phyloP scores from a whole-genome alignment of 1,140 invertebrate species.

The Caenorhabditis remanei region DNA sequence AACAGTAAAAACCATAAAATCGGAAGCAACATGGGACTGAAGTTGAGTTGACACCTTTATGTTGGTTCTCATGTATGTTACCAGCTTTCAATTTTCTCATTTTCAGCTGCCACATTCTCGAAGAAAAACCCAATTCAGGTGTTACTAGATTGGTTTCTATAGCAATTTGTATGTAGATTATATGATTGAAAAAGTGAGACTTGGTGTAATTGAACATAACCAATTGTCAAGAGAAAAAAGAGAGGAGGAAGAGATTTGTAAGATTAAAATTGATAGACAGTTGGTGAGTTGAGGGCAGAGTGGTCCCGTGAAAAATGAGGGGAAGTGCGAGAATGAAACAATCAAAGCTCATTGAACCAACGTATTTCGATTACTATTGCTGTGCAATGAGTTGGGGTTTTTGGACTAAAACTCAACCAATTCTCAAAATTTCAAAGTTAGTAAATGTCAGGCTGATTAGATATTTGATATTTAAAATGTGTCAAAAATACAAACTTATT shows the following conservation, averaged over 20 bases:
- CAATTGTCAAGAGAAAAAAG: background rate
- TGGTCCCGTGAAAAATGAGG: background rate
- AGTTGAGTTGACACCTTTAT: background rate
- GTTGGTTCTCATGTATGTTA: background rate
- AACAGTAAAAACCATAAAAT: slow-evolving; percentile 28
- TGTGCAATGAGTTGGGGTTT: too few species aligned
- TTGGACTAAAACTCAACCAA: too few species aligned
- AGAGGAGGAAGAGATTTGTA: background rate
- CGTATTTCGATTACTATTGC: background rate
- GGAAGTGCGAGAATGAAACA: slow-evolving; percentile 21
- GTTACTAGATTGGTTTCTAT: background rate
- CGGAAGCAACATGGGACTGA: slow-evolving; percentile 14
- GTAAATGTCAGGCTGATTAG: too few species aligned
- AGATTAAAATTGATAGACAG: slow-evolving; percentile 25
- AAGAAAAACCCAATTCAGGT: background rate
- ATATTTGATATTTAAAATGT: too few species aligned
- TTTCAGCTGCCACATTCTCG: background rate
- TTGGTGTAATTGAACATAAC: background rate
- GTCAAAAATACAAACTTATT: too few species aligned
- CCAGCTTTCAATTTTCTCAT: background rate
- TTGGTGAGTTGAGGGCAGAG: background rate
- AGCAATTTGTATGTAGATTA: background rate
- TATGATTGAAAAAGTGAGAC: background rate
- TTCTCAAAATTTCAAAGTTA: too few species aligned
- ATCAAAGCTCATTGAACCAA: slow-evolving; percentile 43